Percentiles rank a stretch among this genome's conserved stretches.
These are phyloP conservation scores for Xestoiulus laeticollis DNA, from an alignment of 2,888 invertebrate species.

Conservation along the genomic window DNA sequence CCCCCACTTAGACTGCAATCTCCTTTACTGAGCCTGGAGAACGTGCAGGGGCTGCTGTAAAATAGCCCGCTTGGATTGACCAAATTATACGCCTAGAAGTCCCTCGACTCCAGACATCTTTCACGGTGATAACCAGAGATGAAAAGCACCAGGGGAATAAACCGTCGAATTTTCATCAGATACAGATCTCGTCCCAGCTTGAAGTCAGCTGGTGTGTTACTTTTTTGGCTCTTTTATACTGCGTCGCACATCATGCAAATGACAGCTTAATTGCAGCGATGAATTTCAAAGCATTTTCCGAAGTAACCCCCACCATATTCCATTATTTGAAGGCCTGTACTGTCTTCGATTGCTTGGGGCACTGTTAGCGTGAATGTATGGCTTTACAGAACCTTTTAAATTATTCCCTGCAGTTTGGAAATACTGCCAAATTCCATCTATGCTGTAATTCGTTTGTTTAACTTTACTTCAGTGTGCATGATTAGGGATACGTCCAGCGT, in stretches of 20 bases:
- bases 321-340: not conserved
- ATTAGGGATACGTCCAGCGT: too few relatives aligned
- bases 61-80: not conserved
- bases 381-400: too few relatives aligned
- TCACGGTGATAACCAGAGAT: constrained; percentile 8
- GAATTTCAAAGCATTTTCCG: not conserved
- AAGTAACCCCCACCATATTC: not conserved
- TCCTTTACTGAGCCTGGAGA: not conserved
- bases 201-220: not conserved
- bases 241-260: not conserved
- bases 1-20: constrained; percentile 17
- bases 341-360: too few relatives aligned
- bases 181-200: not conserved
- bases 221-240: not conserved
- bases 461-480: too few relatives aligned
- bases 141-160: constrained; percentile 7
- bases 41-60: not conserved
- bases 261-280: not conserved
- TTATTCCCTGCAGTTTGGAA: too few relatives aligned
- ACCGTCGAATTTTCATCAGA: not conserved
- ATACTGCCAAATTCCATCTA: too few relatives aligned
- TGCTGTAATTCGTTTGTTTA: too few relatives aligned
- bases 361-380: too few relatives aligned
- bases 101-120: constrained; percentile 23
- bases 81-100: not conserved